Base-by-base conservation (phyloP, 2,113 vertebrate genomes). In the Sceloporus undulatus region DNA sequence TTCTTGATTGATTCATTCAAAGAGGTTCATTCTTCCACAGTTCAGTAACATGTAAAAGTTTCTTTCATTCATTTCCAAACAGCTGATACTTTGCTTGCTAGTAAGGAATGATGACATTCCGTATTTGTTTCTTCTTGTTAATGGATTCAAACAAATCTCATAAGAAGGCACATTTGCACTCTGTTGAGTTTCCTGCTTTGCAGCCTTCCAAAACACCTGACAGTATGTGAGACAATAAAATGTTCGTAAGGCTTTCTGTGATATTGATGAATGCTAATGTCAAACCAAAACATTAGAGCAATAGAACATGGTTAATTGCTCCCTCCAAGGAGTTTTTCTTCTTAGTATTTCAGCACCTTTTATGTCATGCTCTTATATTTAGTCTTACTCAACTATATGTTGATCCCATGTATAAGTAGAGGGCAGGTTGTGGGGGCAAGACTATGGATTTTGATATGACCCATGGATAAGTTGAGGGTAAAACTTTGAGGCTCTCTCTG, bases 231-330 rank as follows among this genome's bases (percentile, higher is more conserved):
- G 21, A 25, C 27, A 81, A 81, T 66, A 42, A 9, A 27, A 4
- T 79, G 52, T 54, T 79, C 54, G 59, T 66, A 65, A 65, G 42
- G 21, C 59, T 65, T 5, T 81, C 34, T 65, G 34, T 38, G 18
- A 65, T 81, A 65, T 81, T 81, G 29, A 81, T 81, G 38, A 29
- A 81, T 81, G n/a, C 23, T 81, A 81, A 23, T 40, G n/a, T 75
- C n/a, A 38, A 65, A 38, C 34, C 9, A 38, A 34, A 81, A 42
- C 27, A 54, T n/a, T 56, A 54, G n/a, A 59, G 34, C 56, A 81
- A 18, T 52, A 81, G 34, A 81, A 11, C 56, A 27, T 23, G 19
- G 21, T 59, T 34, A 62, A 59, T 56, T 80, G 54, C 29, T 80
- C 59, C 52, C 65, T 66, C 18, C 21, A 21, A 23, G 13, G 23